These are phyloP conservation scores for Pteropus alecto DNA, from an alignment of 2,113 vertebrate species.

Conservation along the genomic window DNA sequence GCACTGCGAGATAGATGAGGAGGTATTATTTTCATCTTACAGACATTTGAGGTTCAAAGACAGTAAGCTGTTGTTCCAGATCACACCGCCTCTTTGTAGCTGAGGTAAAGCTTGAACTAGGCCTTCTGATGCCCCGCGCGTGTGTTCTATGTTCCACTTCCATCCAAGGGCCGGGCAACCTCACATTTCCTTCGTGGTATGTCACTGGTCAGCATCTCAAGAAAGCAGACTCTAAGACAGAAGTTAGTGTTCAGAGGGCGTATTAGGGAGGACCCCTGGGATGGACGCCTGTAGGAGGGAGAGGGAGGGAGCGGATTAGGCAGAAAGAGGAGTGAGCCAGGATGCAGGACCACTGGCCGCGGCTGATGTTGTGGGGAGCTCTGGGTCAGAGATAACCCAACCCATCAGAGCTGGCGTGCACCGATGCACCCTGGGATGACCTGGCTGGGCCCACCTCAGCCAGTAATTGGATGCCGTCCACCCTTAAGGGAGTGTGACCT, in stretches of 20 bases:
- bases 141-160: neutral
- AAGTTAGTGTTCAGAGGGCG: neutral
- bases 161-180: neutral
- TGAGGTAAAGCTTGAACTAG: neutral
- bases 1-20: neutral
- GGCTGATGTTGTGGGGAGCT: neutral
- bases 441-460: neutral
- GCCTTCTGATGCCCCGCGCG: neutral
- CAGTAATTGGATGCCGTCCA: neutral
- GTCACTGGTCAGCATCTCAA: neutral
- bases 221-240: neutral
- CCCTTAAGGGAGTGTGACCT: neutral
- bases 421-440: neutral
- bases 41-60: neutral
- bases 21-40: neutral
- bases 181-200: neutral
- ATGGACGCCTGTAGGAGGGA: neutral
- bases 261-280: neutral
- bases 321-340: neutral
- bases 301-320: neutral
- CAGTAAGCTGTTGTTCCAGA: neutral
- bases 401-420: neutral
- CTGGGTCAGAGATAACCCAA: neutral
- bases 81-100: slow-evolving; percentile 16
- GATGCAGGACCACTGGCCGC: neutral